These are phyloP conservation scores for Glareola pratincola DNA, from an alignment of 2,113 vertebrate genomes.

Conservation along the genomic window DNA sequence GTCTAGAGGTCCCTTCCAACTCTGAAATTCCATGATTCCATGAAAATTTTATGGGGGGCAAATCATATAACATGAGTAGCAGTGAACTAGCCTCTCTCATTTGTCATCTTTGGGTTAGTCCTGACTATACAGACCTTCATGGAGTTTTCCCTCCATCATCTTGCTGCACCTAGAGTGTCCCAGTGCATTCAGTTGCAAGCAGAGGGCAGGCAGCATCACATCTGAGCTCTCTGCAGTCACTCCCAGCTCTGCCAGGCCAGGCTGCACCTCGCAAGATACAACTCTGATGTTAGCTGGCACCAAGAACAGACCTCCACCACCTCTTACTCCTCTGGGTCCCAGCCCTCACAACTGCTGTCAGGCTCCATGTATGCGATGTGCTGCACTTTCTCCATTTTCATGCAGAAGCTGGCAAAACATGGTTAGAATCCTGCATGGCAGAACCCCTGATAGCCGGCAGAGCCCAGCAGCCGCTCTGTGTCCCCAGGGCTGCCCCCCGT, in stretches of 20 bases:
- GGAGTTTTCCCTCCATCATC: not conserved
- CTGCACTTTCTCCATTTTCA: not conserved
- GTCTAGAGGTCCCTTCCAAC: too few relatives aligned
- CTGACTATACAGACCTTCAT: not conserved
- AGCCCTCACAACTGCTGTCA: not conserved
- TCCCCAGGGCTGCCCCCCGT: not conserved
- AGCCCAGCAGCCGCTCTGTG: not conserved
- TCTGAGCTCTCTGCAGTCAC: fast-evolving
- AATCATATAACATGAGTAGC: not conserved
- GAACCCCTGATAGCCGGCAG: not conserved
- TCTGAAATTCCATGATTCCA: too few relatives aligned
- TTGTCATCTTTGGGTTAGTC: not conserved
- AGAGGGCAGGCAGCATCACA: not conserved
- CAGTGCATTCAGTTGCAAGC: too few relatives aligned
- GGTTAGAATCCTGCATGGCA: not conserved
- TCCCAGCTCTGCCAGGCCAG: not conserved
- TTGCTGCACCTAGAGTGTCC: not conserved
- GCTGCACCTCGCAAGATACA: fast-evolving
- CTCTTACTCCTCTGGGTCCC: not conserved
- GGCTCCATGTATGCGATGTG: fast-evolving
- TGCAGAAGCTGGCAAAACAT: not conserved
- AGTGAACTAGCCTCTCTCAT: not conserved
- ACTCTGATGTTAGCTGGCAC: not conserved
- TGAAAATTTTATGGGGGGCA: not conserved
- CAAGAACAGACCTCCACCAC: not conserved